Base-by-base conservation (phyloP, 2,888 invertebrate species). In the Pachymerium ferrugineum region DNA sequence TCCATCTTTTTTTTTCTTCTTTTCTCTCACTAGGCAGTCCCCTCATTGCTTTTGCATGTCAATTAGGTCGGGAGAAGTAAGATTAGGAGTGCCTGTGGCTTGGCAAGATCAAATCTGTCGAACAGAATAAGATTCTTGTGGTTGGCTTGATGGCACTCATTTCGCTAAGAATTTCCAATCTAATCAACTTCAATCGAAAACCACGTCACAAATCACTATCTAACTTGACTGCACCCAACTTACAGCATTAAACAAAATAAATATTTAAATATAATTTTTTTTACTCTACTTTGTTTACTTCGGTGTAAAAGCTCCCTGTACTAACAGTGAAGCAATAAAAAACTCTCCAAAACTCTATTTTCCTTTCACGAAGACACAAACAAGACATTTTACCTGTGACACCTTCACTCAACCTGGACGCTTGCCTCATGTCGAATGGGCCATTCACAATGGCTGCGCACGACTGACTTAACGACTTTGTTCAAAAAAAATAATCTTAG, bases 301-400 rank as follows among this genome's bases (percentile, higher is more conserved):
- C n/a, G n/a, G n/a, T n/a, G n/a, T n/a, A n/a, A n/a, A n/a, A n/a
- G n/a, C n/a, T n/a, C n/a, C n/a, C 10, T 8, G 35, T 8, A 35
- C 35, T 14, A 8, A 8, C 35, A 35, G 8, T 35, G 35, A 10
- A 35, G 35, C 8, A 35, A 35, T 10, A 35, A 35, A 35, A 14
- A 35, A 35, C 54, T 25, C 14, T 4, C 54, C 22, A 54, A 54
- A 25, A 5, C 22, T 54, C 28, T 25, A 25, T 25, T 54, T 54
- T 54, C 8, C 22, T 12, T 28, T 54, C 22, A 54, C 22, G 71
- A n/a, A n/a, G 71, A 19, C 71, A 71, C 35, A 71, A 71, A 71
- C 71, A 71, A 71, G 71, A 71, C 71, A 71, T 33, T 71, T 71
- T 71, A 71, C 71, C 71, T 71, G 71, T 71, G 71, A 71, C 71